Conservation (phyloP, 2,888 invertebrate genomes). For the Willowsia nigromaculata region DNA sequence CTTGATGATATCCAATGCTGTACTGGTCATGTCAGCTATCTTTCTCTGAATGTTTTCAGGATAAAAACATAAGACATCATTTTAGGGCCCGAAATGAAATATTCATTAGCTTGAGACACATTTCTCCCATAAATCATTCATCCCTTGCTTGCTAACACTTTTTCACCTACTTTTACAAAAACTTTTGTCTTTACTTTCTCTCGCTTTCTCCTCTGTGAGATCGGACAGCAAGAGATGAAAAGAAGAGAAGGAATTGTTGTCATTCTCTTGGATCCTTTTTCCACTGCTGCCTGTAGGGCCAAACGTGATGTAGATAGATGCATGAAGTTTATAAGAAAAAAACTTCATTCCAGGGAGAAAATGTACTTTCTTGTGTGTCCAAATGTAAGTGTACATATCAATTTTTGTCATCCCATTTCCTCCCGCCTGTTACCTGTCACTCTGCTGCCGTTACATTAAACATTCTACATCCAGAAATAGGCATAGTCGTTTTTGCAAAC, state of each 20-base stretch:
- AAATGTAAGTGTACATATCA: neutral
- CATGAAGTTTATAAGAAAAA: too few relatives aligned
- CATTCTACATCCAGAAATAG: too few relatives aligned
- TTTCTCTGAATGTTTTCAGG: neutral
- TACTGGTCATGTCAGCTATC: neutral
- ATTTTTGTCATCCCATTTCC: neutral
- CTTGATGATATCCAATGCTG: too few relatives aligned
- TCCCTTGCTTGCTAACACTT: neutral
- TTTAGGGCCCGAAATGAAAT: neutral
- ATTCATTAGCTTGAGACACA: neutral
- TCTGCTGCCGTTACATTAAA: neutral
- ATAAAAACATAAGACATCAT: neutral
- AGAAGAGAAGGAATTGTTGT: too few relatives aligned
- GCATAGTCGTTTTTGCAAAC: neutral
- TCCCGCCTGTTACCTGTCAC: neutral
- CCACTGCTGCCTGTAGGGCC: too few relatives aligned
- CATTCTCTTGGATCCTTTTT: too few relatives aligned
- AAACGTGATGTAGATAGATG: too few relatives aligned
- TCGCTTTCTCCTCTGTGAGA: too few relatives aligned
- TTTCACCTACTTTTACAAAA: neutral
- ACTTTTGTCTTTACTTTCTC: too few relatives aligned
- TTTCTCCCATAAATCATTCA: conserved; percentile 16
- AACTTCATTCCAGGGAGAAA: too few relatives aligned
- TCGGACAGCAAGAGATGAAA: too few relatives aligned
- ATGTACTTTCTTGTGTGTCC: neutral